Conservation (phyloP, 2,888 invertebrate species). For the Xestia xanthographa region DNA sequence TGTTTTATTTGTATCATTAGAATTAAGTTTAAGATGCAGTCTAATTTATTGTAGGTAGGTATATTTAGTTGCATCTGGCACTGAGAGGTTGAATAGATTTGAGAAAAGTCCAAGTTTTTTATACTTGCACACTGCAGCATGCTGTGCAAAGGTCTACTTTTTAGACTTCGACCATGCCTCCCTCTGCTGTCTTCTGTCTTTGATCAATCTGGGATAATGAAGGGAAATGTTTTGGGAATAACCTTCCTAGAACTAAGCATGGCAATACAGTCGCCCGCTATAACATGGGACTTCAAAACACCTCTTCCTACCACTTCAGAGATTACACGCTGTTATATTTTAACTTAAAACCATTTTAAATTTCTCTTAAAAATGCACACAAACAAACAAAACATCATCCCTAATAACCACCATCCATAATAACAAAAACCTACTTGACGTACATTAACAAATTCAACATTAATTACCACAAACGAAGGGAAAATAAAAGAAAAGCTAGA, state of each 20-base stretch:
- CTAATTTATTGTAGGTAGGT: constrained; percentile 29
- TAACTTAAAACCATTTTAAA: background rate
- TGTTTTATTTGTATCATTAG: constrained; percentile 53
- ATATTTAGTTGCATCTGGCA: constrained; percentile 10
- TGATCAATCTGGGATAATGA: no score
- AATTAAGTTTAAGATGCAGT: constrained; percentile 37
- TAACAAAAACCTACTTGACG: constrained; percentile 52
- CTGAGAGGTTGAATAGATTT: background rate
- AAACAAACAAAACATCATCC: background rate
- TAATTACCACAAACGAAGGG: constrained; percentile 58
- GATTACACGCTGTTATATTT: no score
- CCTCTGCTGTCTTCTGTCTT: no score
- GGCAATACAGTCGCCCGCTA: background rate
- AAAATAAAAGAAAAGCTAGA: constrained; percentile 69
- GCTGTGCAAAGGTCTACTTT: background rate
- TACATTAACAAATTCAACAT: constrained; percentile 58
- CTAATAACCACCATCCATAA: constrained; percentile 20
- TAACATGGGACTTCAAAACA: no score
- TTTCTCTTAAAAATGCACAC: background rate
- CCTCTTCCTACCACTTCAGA: background rate
- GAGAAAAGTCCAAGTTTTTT: background rate
- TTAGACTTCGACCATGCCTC: background rate
- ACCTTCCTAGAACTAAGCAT: background rate
- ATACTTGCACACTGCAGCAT: no score
- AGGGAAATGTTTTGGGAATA: background rate